Base-by-base conservation (phyloP, 2,797 vertebrate genomes). In the Argyrosomus regius region DNA sequence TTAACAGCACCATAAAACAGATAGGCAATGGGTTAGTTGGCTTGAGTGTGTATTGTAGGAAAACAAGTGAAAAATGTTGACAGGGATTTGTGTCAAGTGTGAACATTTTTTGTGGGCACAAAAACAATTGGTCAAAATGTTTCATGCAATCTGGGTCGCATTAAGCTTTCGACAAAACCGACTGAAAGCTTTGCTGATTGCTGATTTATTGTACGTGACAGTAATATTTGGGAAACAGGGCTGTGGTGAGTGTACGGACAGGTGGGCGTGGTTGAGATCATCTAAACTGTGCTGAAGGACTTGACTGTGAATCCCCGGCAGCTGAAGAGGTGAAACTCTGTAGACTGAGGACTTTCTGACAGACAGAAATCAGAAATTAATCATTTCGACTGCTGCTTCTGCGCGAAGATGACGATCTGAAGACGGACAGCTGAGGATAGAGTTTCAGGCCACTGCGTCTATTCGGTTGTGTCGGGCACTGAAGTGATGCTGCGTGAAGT, bases 401-500 rank as follows among this genome's bases (percentile, higher is more conserved):
- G 46, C 16, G n/a, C 48, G 62, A 58, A 48, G 31, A 52, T 6
- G 6, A 3, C 3, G 3, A 31, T 62, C 22, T 22, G 10, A 3
- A 52, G 20, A 24, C 3, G 7, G 71, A 35, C 48, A 39, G 61
- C 35, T 57, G 26, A 46, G 17, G 49, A 16, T 18, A 20, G 65
- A 56, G 69, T 46, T 73, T 73, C 45, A 73, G 49, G 60, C 46
- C 48, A 61, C 63, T 26, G 48, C 13, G 53, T 28, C 17, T 45
- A 1, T 13, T 43, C 41, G 9, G 12, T 12, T 17, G 41, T 7
- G n/a, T 18, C 22, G 39, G 59, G 24, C 52, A 46, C 41, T 43
- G 11, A 75, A 17, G 58, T 65, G 79, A 72, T 61, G 62, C 59
- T 17, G 49, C 72, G 0, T 43, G 49, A 75, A 58, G 74, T 79